phyloP scores from a whole-genome alignment of 2,113 vertebrate genomes.

The Cochlearius cochlearius region DNA sequence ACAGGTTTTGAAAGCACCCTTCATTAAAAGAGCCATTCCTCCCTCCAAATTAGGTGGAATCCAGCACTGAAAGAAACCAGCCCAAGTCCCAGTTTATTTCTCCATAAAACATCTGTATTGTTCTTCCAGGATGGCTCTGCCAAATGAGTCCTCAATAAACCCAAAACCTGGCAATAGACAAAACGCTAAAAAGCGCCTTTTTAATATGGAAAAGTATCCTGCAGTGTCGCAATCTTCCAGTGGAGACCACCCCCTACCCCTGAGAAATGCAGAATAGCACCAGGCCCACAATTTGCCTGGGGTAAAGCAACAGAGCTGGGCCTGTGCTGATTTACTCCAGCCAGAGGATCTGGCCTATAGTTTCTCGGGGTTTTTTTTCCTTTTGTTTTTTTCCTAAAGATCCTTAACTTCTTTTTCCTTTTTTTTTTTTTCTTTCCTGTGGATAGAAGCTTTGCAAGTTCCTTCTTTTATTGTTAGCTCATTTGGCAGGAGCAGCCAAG shows the following conservation, averaged over 20 bases:
- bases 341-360: constrained; percentile 27
- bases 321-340: constrained; percentile 36
- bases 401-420: neutral
- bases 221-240: constrained; percentile 66
- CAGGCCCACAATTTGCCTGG: constrained; percentile 48
- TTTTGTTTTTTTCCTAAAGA: neutral
- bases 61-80: constrained; percentile 61
- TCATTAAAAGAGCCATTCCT: constrained; percentile 56
- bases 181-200: constrained; percentile 66
- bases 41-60: constrained; percentile 65
- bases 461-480: constrained; percentile 67
- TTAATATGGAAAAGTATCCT: constrained; percentile 74
- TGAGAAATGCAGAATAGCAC: constrained; percentile 60
- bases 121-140: constrained; percentile 68
- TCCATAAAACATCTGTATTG: constrained; percentile 72
- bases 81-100: constrained; percentile 62
- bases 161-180: constrained; percentile 67
- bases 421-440: neutral
- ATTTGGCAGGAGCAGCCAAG: constrained; percentile 60
- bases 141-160: constrained; percentile 71
- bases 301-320: constrained; percentile 37
- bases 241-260: constrained; percentile 65
- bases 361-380: neutral
- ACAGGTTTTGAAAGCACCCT: constrained; percentile 57
- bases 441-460: constrained; percentile 49